A percentile compares a stretch with the other conserved stretches of the same genome.
Evolutionary conservation across 2,888 invertebrate genomes (phyloP).

Genomic region (Pheosia tremula): DNA sequence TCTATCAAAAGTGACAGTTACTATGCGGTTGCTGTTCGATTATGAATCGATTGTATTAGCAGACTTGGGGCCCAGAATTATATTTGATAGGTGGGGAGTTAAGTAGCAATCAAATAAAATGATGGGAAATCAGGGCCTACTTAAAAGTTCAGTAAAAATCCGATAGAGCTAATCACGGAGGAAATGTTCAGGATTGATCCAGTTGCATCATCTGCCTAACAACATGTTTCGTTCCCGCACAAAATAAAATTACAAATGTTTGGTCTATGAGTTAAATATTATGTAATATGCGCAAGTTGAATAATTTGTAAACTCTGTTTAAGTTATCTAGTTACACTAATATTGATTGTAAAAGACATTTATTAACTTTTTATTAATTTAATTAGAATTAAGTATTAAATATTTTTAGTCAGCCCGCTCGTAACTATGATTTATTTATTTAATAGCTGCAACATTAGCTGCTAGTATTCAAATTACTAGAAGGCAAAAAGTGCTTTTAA

Average conservation of each 20-base stretch:
- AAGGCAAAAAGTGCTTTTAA: conserved; percentile 50
- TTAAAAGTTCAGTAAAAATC: background rate
- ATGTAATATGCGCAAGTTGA: too few species aligned
- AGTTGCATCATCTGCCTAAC: background rate
- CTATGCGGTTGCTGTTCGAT: too few species aligned
- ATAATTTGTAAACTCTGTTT: too few species aligned
- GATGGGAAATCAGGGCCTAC: background rate
- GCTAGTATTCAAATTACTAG: conserved; percentile 38
- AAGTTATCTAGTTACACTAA: background rate
- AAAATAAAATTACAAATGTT: background rate
- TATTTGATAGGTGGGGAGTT: background rate
- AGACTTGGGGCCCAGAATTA: background rate
- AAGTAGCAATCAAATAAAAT: background rate
- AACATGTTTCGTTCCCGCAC: background rate
- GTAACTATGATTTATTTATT: conserved; percentile 33
- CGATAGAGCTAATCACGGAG: background rate
- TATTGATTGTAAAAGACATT: conserved; percentile 7
- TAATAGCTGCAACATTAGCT: conserved; percentile 46
- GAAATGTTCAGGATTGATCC: background rate
- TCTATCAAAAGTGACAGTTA: too few species aligned
- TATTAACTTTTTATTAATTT: background rate
- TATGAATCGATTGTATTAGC: background rate
- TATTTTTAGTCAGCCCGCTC: conserved; percentile 51
- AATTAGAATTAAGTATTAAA: background rate
- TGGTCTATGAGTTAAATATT: background rate